Percentiles rank a stretch among this genome's conserved stretches.
Evolutionary conservation across 2,797 vertebrate species (phyloP).

Genomic region (Alectoris magna): DNA sequence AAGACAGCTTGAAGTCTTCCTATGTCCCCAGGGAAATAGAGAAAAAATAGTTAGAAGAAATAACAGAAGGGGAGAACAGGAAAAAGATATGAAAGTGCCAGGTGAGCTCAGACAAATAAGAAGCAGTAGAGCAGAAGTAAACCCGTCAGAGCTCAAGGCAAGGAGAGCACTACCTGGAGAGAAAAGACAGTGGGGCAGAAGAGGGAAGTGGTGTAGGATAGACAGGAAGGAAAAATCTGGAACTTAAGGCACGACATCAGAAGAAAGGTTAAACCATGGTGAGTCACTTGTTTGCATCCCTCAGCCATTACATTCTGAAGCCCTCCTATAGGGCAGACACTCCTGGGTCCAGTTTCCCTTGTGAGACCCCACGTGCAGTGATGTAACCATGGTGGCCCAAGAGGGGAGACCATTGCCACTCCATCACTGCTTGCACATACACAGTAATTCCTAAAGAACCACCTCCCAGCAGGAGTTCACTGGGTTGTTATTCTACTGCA

Average conservation of each 20-base stretch:
- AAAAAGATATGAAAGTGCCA: background rate
- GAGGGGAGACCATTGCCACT: background rate
- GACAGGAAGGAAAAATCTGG: background rate
- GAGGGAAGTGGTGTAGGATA: background rate
- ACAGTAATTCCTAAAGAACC: background rate
- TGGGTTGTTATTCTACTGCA: background rate
- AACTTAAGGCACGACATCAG: background rate
- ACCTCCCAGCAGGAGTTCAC: background rate
- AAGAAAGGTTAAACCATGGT: background rate
- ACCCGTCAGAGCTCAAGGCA: background rate
- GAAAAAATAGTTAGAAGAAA: background rate
- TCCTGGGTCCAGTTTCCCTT: background rate
- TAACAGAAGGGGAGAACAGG: background rate
- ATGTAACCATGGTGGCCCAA: too few species aligned
- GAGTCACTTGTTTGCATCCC: background rate
- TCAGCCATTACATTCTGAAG: background rate
- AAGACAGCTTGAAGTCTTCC: background rate
- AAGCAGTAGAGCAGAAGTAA: background rate
- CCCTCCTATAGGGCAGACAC: background rate
- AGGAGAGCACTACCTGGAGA: background rate
- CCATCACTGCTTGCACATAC: background rate
- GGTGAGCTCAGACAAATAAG: background rate
- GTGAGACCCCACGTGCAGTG: fast-evolving
- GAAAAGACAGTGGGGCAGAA: background rate
- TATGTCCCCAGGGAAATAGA: background rate